Conservation (phyloP, 2,113 vertebrate genomes). For the Myodes glareolus region DNA sequence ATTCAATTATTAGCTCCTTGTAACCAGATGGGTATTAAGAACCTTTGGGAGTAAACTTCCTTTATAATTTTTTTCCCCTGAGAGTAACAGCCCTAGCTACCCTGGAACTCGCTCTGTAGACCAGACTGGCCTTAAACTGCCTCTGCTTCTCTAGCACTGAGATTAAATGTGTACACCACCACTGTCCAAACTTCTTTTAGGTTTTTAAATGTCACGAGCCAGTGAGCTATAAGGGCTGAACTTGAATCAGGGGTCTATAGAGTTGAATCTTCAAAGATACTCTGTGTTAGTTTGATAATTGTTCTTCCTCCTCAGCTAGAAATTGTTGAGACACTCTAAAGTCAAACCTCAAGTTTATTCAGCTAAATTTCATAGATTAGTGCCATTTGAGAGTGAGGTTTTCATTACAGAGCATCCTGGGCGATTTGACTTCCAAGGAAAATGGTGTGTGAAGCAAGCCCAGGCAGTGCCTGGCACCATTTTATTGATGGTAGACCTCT, state of each 20-base stretch:
- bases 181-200: not conserved
- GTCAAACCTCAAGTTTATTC: constrained; percentile 34
- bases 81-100: too few species aligned
- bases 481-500: constrained; percentile 9
- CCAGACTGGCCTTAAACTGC: too few species aligned
- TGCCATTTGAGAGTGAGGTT: constrained; percentile 33
- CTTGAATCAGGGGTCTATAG: constrained; percentile 13
- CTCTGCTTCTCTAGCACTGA: too few species aligned
- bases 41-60: constrained; percentile 1
- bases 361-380: constrained; percentile 41
- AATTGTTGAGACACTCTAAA: constrained; percentile 45
- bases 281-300: constrained; percentile 18
- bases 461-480: not conserved
- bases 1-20: constrained; percentile 37
- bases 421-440: constrained; percentile 25
- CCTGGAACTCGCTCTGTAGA: too few species aligned
- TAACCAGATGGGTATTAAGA: constrained; percentile 36
- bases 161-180: too few species aligned
- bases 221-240: constrained; percentile 25
- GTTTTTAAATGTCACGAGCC: not conserved
- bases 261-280: constrained; percentile 28
- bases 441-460: not conserved
- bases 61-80: not conserved
- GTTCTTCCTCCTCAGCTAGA: constrained; percentile 30
- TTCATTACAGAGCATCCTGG: constrained; percentile 2